Percentiles rank a stretch among this genome's conserved stretches.
These are phyloP conservation scores for Macrophya alboannulata DNA, from an alignment of 2,888 invertebrate genomes.

Conservation along the genomic window DNA sequence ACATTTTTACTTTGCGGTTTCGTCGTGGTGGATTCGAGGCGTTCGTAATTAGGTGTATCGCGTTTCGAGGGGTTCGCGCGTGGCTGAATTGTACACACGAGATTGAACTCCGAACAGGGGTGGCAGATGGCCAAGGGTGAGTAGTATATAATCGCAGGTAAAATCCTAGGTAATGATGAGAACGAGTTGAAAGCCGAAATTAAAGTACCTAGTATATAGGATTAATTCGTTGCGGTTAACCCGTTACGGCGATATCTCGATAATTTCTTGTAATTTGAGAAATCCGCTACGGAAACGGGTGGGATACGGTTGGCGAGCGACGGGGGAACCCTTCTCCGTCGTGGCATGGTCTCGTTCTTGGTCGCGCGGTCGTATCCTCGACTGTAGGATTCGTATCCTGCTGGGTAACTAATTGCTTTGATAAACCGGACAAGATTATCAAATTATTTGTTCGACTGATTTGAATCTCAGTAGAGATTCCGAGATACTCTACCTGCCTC, in stretches of 20 bases:
- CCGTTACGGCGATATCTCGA: conserved; percentile 52
- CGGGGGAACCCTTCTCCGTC: conserved; percentile 1
- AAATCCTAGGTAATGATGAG: conserved; percentile 20
- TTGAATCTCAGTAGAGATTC: conserved; percentile 62
- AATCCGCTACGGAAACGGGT: conserved; percentile 50
- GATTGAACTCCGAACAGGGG: background rate
- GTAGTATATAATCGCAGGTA: conserved; percentile 53
- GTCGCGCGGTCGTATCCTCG: background rate
- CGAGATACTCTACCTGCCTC: conserved; percentile 8
- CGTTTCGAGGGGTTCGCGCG: conserved; percentile 56
- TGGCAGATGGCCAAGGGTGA: conserved; percentile 57
- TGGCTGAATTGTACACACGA: conserved; percentile 17
- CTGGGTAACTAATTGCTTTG: conserved; percentile 73
- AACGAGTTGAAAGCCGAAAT: background rate
- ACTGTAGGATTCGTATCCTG: conserved; percentile 64
- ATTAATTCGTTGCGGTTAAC: conserved; percentile 40
- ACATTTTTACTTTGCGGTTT: conserved; percentile 64
- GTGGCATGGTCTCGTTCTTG: background rate
- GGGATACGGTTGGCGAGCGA: conserved; percentile 38
- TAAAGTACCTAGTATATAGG: background rate
- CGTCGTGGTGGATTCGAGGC: conserved; percentile 49
- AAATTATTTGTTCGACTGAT: conserved; percentile 72
- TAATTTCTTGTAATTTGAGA: conserved; percentile 57
- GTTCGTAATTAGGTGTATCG: conserved; percentile 57
- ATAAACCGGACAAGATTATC: conserved; percentile 68